phyloP scores from a whole-genome alignment of 2,113 vertebrate species.

The Melanostigma gelatinosum region DNA sequence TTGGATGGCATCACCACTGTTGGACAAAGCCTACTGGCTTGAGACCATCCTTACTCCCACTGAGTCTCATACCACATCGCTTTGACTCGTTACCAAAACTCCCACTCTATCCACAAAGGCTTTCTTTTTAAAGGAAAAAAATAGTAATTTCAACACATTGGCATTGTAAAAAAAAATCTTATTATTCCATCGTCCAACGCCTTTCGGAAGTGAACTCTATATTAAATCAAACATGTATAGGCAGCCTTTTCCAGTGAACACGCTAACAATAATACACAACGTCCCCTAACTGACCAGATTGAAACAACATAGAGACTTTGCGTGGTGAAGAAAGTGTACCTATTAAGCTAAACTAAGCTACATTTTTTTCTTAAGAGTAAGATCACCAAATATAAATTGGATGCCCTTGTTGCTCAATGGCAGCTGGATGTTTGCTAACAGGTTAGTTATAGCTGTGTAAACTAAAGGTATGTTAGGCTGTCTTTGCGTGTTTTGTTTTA shows the following conservation, averaged over 20 bases:
- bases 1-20: conserved; percentile 50
- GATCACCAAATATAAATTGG: neutral
- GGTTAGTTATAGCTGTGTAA: no score
- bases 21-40: conserved; percentile 57
- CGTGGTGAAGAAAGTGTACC: neutral
- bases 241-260: neutral
- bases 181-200: neutral
- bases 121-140: conserved; percentile 3
- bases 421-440: no score
- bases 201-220: neutral
- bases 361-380: neutral
- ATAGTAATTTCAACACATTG: neutral
- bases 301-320: neutral
- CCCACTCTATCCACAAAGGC: conserved; percentile 34
- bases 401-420: no score
- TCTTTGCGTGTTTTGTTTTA: no score
- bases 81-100: conserved; percentile 30
- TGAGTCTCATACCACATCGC: conserved; percentile 37
- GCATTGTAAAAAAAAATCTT: neutral
- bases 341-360: neutral
- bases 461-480: no score
- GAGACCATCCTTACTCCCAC: conserved; percentile 54
- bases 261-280: neutral
- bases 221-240: neutral
- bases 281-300: neutral